These are phyloP conservation scores for Pocillopora verrucosa DNA, from an alignment of 64 coral and sea anemone species.

Conservation along the genomic window DNA sequence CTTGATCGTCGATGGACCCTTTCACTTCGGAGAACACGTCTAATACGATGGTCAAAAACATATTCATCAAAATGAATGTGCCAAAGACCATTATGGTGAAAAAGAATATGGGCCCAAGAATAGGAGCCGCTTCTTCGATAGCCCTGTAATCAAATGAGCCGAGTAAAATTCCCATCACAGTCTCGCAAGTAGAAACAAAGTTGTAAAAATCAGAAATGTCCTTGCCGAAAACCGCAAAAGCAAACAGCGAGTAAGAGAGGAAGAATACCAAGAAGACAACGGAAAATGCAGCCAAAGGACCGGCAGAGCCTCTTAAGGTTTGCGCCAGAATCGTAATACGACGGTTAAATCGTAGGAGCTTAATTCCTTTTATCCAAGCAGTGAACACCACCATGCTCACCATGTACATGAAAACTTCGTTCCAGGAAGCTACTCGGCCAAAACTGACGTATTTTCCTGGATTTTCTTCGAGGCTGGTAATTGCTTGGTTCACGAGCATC, in stretches of 20 bases:
- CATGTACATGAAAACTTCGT: slow-evolving; percentile 83
- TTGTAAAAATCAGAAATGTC: slow-evolving; percentile 68
- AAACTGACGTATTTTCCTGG: slow-evolving; percentile 78
- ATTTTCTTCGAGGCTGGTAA: slow-evolving; percentile 52
- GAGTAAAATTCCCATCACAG: slow-evolving; percentile 85
- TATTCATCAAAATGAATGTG: slow-evolving; percentile 91
- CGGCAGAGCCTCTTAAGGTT: slow-evolving; percentile 74
- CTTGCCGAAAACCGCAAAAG: slow-evolving; percentile 81
- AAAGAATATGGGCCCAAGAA: slow-evolving; percentile 80
- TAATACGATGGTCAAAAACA: slow-evolving; percentile 89
- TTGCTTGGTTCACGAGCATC: slow-evolving; percentile 56
- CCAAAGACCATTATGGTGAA: slow-evolving; percentile 90
- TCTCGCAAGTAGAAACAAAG: slow-evolving; percentile 80
- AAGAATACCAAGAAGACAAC: slow-evolving; percentile 86
- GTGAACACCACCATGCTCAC: slow-evolving; percentile 73
- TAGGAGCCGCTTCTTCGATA: slow-evolving; percentile 62
- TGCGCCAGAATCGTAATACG: slow-evolving; percentile 68
- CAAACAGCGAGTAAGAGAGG: slow-evolving; percentile 78
- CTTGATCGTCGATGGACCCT: slow-evolving; percentile 40
- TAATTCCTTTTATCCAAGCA: slow-evolving; percentile 79
- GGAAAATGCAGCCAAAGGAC: slow-evolving; percentile 79
- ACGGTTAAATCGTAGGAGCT: slow-evolving; percentile 79
- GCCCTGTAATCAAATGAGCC: slow-evolving; percentile 79
- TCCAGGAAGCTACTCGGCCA: slow-evolving; percentile 80
- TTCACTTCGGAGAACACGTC: slow-evolving; percentile 89